Evolutionary conservation across 2,888 invertebrate species (phyloP).

Genomic region (Fragum whitleyi): DNA sequence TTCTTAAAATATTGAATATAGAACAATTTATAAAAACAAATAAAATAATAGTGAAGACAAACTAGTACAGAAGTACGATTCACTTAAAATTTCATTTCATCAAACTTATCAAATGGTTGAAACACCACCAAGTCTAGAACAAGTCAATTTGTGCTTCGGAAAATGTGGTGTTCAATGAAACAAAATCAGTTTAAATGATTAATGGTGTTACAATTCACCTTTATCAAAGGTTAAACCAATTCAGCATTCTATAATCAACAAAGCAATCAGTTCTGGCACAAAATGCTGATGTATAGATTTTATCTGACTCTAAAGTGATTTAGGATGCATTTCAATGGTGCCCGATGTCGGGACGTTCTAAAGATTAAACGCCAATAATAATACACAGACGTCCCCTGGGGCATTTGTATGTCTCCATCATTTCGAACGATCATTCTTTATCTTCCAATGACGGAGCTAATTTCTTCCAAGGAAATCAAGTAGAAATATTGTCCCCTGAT

Average conservation of each 20-base stretch:
- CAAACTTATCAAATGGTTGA: too few relatives aligned
- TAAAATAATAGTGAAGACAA: too few relatives aligned
- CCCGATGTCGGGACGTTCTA: not conserved
- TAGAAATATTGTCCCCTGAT: constrained; percentile 15
- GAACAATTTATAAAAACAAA: too few relatives aligned
- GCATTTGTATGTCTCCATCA: constrained; percentile 1
- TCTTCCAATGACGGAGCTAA: not conserved
- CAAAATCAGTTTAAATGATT: too few relatives aligned
- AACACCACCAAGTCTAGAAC: too few relatives aligned
- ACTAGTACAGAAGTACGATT: too few relatives aligned
- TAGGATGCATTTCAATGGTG: constrained; percentile 1
- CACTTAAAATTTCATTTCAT: too few relatives aligned
- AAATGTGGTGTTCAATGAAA: too few relatives aligned
- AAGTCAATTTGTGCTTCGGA: too few relatives aligned
- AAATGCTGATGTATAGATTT: not conserved
- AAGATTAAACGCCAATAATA: constrained; percentile 12
- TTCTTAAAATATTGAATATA: too few relatives aligned
- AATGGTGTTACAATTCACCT: not conserved
- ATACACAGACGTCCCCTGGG: constrained; percentile 2
- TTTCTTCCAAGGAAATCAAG: constrained; percentile 4
- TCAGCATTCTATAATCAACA: not conserved
- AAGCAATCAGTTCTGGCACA: constrained; percentile 1
- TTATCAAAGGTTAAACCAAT: constrained; percentile 1
- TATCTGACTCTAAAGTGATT: constrained; percentile 1
- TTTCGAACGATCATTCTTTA: constrained; percentile 1